Evolutionary conservation across 2,888 invertebrate species (phyloP).

Genomic region (Hypomecis punctinalis): DNA sequence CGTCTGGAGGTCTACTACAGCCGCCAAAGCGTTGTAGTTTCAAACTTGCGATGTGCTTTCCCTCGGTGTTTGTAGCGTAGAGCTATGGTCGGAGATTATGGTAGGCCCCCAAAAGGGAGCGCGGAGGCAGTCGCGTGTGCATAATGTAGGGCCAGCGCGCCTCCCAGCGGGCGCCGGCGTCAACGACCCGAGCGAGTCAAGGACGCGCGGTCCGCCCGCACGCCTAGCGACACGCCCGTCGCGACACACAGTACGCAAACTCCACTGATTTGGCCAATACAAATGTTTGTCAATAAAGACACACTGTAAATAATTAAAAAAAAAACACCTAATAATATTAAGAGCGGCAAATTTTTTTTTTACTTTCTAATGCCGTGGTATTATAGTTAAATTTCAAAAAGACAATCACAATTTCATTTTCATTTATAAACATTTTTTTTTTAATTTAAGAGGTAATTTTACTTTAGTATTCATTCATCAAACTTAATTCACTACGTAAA

Average conservation of each 20-base stretch:
- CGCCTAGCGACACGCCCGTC: conserved; percentile 54
- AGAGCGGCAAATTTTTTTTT: no score
- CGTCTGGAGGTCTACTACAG: conserved; percentile 42
- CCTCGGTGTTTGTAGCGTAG: not conserved
- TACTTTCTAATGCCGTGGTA: no score
- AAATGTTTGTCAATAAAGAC: not conserved
- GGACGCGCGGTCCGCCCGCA: conserved; percentile 60
- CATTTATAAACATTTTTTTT: no score
- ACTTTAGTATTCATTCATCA: no score
- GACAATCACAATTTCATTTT: no score
- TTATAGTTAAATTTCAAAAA: no score
- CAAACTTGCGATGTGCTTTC: not conserved
- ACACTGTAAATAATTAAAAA: no score
- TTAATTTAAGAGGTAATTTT: no score
- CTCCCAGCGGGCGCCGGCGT: conserved; percentile 69
- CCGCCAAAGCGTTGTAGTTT: not conserved
- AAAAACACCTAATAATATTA: no score
- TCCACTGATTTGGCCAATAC: not conserved
- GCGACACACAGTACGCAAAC: not conserved
- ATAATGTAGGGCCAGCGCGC: conserved; percentile 68
- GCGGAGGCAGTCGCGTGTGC: conserved; percentile 68
- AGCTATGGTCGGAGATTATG: not conserved
- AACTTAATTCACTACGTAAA: no score
- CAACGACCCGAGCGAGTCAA: conserved; percentile 75
- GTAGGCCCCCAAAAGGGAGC: conserved; percentile 58